Evolutionary conservation across 2,113 vertebrate genomes (phyloP).

Genomic region (Apodemus sylvaticus): DNA sequence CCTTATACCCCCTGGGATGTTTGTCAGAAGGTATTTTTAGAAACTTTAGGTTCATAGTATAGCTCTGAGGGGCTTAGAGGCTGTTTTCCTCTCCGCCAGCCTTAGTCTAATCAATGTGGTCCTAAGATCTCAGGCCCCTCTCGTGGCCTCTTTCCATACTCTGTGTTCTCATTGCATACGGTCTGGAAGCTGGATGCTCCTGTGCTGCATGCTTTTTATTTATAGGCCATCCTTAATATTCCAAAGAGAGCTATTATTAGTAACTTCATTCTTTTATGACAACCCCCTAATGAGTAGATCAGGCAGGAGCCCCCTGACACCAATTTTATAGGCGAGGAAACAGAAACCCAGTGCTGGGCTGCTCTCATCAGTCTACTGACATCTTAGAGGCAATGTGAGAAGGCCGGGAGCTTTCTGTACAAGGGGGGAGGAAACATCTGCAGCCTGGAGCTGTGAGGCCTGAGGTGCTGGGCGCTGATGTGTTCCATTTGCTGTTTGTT

Average conservation of each 20-base stretch:
- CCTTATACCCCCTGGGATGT: slow-evolving; percentile 93
- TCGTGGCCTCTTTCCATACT: background rate
- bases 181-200: background rate
- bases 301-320: background rate
- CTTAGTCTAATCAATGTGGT: background rate
- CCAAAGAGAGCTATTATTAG: background rate
- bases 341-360: background rate
- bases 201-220: background rate
- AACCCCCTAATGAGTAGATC: background rate
- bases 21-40: slow-evolving; percentile 92
- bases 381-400: background rate
- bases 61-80: background rate
- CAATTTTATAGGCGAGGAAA: background rate
- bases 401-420: background rate
- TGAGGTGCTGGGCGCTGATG: background rate
- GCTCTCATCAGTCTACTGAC: background rate
- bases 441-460: background rate
- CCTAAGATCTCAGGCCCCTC: background rate
- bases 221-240: background rate
- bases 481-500: slow-evolving; percentile 51
- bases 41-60: slow-evolving; percentile 22
- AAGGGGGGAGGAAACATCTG: background rate
- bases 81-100: background rate
- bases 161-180: background rate
- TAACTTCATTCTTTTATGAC: slow-evolving; percentile 26